Percentiles rank a stretch among this genome's conserved stretches.
These are phyloP conservation scores for Salvelinus namaycush DNA, from an alignment of 2,113 vertebrate genomes.

Conservation along the genomic window DNA sequence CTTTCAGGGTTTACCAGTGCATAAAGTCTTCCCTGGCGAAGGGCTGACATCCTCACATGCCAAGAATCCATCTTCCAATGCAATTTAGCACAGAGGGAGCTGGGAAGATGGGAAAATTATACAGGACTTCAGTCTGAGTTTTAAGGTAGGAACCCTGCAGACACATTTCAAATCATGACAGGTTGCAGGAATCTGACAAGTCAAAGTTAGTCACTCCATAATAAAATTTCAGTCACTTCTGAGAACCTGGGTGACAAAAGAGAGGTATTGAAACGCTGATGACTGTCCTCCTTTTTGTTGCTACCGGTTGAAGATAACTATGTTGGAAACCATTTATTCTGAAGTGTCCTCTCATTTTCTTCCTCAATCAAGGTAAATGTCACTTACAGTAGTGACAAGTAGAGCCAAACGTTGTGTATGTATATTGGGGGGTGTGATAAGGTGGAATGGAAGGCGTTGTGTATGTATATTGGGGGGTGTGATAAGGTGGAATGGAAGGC, in stretches of 20 bases:
- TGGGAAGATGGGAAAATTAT: slow-evolving; percentile 71
- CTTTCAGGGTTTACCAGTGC: slow-evolving; percentile 75
- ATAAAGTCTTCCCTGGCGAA: slow-evolving; percentile 67
- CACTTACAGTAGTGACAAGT: not conserved
- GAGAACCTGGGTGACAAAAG: slow-evolving; percentile 58
- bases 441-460: no score
- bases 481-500: no score
- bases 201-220: slow-evolving; percentile 72
- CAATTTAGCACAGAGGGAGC: slow-evolving; percentile 74
- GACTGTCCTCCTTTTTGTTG: slow-evolving; percentile 56
- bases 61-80: slow-evolving; percentile 74
- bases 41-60: slow-evolving; percentile 73
- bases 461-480: no score
- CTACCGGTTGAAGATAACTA: slow-evolving; percentile 54
- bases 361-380: slow-evolving; percentile 32
- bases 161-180: slow-evolving; percentile 74
- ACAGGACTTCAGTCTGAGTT: slow-evolving; percentile 73
- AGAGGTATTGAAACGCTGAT: slow-evolving; percentile 49
- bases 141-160: slow-evolving; percentile 66
- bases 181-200: slow-evolving; percentile 76
- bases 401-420: not conserved
- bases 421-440: not conserved
- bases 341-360: slow-evolving; percentile 45
- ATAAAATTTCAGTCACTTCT: slow-evolving; percentile 68
- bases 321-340: slow-evolving; percentile 44